Base-by-base conservation (phyloP, 2,797 vertebrate genomes). In the Apodemus agrarius region DNA sequence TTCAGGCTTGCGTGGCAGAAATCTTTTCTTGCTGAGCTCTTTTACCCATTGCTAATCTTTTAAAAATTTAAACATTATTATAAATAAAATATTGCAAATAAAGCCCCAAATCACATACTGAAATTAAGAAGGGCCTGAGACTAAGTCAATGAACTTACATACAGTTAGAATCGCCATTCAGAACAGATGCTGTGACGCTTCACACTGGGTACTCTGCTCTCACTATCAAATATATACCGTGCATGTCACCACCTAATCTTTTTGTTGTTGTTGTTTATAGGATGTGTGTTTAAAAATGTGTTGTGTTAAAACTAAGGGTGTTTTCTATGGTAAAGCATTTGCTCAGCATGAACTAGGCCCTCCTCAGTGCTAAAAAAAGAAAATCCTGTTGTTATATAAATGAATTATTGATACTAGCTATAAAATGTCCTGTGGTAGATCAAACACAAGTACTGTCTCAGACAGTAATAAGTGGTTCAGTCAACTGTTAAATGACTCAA, bases 401-500 rank as follows among this genome's bases (percentile, higher is more conserved):
- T 83, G 40, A 29, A 14, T 49, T 61, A 65, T 92, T 75, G 76
- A 67, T 79, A 89, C 37, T 93, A 57, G 5, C 21, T 31, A 63
- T 93, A 86, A 86, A 74, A 65, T 65, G 49, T 67, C 46, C 74
- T 37, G 34, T 31, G 2, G 14, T n/a, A 87, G 29, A 59, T 80
- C 14, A 94, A 2, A 90, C 5, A 63, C 43, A 91, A 81, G 43
- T 54, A 37, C 29, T n/a, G 2, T 52, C 31, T 88, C 67, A 43
- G 87, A 87, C 13, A 89, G 29, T 59, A n/a, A 69, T 65, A 65
- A 91, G 9, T 59, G 31, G 34, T 69, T 80, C 26, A 91, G 80
- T 61, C 67, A 94, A 83, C 34, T 95, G 31, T 57, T 54, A 76
- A 61, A 72, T 76, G 24, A 63, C 59, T 72, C 81, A 90, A 93